Conservation (phyloP, 2,113 vertebrate genomes). For the Paedocypris sp. region DNA sequence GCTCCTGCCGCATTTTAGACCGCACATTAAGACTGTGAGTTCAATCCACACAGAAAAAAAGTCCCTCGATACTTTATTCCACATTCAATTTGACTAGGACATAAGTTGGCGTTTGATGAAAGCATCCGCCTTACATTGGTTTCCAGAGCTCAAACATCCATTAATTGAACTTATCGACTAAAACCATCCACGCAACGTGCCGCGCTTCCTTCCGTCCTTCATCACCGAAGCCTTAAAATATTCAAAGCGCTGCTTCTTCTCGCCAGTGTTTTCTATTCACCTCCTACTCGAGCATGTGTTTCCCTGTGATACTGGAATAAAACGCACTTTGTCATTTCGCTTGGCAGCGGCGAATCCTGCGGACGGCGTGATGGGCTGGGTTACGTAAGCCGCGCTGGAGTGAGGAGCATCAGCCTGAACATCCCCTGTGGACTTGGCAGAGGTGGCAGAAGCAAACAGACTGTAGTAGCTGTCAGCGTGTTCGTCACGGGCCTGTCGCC, state of each 20-base stretch:
- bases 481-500: background rate
- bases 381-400: constrained; percentile 3
- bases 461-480: constrained; percentile 5
- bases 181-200: too few species aligned
- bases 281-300: constrained; percentile 6
- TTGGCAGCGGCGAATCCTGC: constrained; percentile 13
- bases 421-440: background rate
- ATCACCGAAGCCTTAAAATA: background rate
- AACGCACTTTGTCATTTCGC: background rate
- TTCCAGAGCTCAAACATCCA: too few species aligned
- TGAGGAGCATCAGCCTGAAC: background rate
- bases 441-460: background rate
- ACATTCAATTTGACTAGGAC: too few species aligned
- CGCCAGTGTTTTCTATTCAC: background rate
- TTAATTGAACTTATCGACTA: too few species aligned
- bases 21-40: too few species aligned
- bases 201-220: too few species aligned
- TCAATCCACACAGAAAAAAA: too few species aligned
- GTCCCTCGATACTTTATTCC: too few species aligned
- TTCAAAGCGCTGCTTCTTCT: background rate
- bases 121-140: too few species aligned
- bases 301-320: background rate
- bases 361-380: background rate
- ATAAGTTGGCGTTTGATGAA: too few species aligned
- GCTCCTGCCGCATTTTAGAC: too few species aligned